Evolutionary conservation across 2,113 vertebrate species (phyloP).

Genomic region (Serranochromis macrocephalus): DNA sequence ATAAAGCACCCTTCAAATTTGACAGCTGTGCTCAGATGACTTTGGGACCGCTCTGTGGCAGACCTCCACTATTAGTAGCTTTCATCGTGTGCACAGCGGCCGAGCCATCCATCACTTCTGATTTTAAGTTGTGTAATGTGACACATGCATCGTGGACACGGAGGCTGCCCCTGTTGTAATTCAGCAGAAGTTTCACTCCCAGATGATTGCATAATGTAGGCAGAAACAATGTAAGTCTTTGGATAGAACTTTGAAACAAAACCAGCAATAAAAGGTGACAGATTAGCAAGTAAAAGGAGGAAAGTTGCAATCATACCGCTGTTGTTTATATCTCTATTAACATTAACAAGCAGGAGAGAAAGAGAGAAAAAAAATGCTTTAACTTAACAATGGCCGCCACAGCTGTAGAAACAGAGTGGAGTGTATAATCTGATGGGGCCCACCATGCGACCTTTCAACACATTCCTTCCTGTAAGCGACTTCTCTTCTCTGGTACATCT

Average conservation of each 20-base stretch:
- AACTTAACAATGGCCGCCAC: background rate
- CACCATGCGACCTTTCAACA: constrained; percentile 11
- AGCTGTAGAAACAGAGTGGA: background rate
- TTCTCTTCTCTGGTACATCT: background rate
- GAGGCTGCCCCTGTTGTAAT: background rate
- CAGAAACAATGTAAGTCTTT: background rate
- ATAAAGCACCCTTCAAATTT: constrained; percentile 8
- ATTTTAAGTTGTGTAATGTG: background rate
- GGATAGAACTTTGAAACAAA: background rate
- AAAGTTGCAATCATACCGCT: background rate
- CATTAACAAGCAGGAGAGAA: background rate
- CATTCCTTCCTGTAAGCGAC: background rate
- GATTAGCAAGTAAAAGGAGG: background rate
- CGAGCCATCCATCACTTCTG: background rate
- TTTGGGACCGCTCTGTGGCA: background rate
- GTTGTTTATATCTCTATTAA: background rate
- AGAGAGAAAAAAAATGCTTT: background rate
- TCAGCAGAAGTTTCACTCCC: background rate
- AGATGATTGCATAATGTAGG: background rate
- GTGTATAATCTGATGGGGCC: background rate
- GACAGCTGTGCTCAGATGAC: background rate
- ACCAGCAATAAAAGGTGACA: background rate
- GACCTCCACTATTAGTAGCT: background rate
- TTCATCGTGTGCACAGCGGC: background rate
- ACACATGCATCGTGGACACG: background rate